Evolutionary conservation across 1,140 invertebrate genomes (phyloP).

Genomic region (Diorhabda carinulata): DNA sequence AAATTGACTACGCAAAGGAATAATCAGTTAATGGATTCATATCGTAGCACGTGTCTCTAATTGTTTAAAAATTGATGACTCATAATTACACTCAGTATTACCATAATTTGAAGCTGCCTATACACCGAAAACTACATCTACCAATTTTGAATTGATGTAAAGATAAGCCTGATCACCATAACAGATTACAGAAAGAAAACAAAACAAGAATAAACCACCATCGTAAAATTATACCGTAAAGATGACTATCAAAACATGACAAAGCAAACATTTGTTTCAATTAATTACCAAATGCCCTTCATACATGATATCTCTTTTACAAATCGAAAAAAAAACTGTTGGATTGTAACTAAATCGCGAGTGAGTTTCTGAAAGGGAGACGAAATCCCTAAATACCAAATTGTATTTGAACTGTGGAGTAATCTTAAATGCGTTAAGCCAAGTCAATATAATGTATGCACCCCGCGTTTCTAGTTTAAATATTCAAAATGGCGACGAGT

Average conservation of each 20-base stretch:
- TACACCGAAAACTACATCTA: background rate
- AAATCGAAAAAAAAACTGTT: background rate
- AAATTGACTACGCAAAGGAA: no score
- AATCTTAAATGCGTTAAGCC: constrained; percentile 19
- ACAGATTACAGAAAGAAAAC: background rate
- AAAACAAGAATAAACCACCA: background rate
- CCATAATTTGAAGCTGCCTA: background rate
- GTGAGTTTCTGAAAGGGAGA: background rate
- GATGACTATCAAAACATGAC: background rate
- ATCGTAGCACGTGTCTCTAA: no score
- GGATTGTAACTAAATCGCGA: background rate
- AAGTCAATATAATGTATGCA: constrained; percentile 19
- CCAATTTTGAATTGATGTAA: constrained; percentile 1
- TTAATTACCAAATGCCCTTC: background rate
- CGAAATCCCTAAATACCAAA: constrained; percentile 17
- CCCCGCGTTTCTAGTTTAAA: constrained; percentile 16
- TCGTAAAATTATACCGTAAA: background rate
- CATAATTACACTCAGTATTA: no score
- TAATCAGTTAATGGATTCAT: no score
- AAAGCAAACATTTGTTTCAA: constrained; percentile 2
- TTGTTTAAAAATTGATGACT: no score
- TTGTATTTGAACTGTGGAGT: constrained; percentile 18
- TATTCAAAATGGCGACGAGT: constrained; percentile 19
- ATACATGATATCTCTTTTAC: background rate
- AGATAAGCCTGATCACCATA: background rate